Conservation (phyloP, 2,888 invertebrate species). For the Leistus spinibarbis region DNA sequence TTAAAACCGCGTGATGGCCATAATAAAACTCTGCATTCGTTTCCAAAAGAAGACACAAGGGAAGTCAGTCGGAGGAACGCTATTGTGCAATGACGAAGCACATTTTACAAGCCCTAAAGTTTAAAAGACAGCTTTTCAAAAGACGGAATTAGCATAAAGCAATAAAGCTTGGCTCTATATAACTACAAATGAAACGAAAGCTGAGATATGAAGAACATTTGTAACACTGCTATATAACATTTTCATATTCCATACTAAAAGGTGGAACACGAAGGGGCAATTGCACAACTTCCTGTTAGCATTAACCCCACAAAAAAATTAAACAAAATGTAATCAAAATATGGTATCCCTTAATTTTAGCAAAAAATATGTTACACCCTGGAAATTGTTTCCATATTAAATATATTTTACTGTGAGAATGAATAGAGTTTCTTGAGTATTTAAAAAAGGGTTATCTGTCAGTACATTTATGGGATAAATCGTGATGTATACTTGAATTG, state of each 20-base stretch:
- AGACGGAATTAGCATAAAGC: conserved; percentile 22
- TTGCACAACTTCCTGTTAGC: no score
- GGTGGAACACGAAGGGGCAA: no score
- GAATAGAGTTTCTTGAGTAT: no score
- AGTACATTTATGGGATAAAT: no score
- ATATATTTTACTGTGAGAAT: neutral
- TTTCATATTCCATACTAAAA: neutral
- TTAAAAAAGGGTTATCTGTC: neutral
- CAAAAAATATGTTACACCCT: neutral
- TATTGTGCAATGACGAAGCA: conserved; percentile 3
- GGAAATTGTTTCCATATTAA: no score
- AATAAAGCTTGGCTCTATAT: conserved; percentile 13
- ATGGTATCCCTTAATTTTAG: no score
- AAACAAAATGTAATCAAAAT: no score
- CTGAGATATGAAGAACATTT: neutral
- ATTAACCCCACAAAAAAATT: no score
- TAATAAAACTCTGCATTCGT: neutral
- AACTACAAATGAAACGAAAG: neutral
- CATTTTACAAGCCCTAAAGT: conserved; percentile 11
- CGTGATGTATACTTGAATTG: no score
- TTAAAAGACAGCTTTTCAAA: conserved; percentile 18
- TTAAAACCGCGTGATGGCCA: neutral
- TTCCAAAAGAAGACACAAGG: neutral
- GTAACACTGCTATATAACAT: neutral
- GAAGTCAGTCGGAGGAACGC: neutral